Conservation (phyloP, 1,140 invertebrate species). For the Euglossa dilemma region DNA sequence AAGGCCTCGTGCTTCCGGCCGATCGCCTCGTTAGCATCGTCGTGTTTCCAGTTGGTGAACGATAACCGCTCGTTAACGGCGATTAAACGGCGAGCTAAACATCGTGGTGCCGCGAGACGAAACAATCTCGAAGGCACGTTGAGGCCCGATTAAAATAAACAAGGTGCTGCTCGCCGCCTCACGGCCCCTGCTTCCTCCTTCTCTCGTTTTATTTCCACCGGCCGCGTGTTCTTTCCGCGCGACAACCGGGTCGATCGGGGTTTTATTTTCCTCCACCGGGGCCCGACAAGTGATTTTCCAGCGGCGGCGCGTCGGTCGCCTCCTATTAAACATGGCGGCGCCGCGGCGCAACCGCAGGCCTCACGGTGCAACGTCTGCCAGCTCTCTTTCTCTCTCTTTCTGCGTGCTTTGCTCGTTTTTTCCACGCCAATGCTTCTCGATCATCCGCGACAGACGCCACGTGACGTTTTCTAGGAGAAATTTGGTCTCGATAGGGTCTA, state of each 20-base stretch:
- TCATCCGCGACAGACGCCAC: too few species aligned
- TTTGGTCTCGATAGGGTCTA: too few species aligned
- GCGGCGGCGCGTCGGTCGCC: not conserved
- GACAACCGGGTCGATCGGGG: conserved; percentile 40
- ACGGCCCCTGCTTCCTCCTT: conserved; percentile 30
- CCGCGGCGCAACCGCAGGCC: too few species aligned
- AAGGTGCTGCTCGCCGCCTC: conserved; percentile 62
- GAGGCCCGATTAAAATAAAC: conserved; percentile 78
- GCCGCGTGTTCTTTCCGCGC: conserved; percentile 41
- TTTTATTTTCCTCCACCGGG: conserved; percentile 48
- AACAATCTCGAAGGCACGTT: conserved; percentile 75
- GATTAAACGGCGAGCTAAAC: conserved; percentile 79
- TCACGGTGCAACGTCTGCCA: too few species aligned
- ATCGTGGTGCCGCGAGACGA: conserved; percentile 76
- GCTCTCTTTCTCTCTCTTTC: too few species aligned
- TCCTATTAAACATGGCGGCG: not conserved
- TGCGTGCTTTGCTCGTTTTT: too few species aligned
- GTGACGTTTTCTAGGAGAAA: too few species aligned
- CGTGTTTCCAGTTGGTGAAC: conserved; percentile 78
- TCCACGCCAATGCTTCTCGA: too few species aligned
- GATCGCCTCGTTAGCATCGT: conserved; percentile 76
- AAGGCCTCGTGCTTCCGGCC: conserved; percentile 70
- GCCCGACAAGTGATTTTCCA: conserved; percentile 12
- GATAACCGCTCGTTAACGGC: conserved; percentile 80
- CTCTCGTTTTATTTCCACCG: conserved; percentile 37